Evolutionary conservation across 2,888 invertebrate species (phyloP).

Genomic region (Sinotaia quadrata): DNA sequence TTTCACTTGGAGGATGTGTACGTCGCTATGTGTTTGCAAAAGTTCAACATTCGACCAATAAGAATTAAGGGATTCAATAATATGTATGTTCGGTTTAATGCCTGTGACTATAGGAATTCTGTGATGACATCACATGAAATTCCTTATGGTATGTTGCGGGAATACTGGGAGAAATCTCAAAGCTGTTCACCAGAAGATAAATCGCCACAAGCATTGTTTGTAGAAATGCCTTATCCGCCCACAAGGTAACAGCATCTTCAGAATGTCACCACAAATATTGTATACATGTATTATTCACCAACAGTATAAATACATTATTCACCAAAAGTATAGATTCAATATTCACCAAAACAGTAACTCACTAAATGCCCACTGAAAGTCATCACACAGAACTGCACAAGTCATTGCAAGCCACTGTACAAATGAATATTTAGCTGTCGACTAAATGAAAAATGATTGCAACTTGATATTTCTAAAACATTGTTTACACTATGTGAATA

Average conservation of each 20-base stretch:
- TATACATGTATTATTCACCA: no score
- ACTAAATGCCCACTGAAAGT: no score
- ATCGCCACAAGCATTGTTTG: slow-evolving; percentile 34
- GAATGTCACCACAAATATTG: no score
- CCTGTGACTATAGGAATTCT: slow-evolving; percentile 46
- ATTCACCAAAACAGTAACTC: no score
- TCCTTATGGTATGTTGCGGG: slow-evolving; percentile 24
- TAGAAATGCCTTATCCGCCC: slow-evolving; percentile 32
- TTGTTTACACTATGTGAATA: no score
- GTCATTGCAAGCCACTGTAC: no score
- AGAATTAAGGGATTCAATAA: slow-evolving; percentile 50
- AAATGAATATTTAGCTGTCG: no score
- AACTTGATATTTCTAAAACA: no score
- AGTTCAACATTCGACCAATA: slow-evolving; percentile 41
- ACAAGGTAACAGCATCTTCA: slow-evolving; percentile 6
- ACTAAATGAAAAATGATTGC: no score
- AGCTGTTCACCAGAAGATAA: slow-evolving; percentile 33
- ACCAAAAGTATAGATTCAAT: no score
- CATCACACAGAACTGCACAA: no score
- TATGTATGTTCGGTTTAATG: slow-evolving; percentile 38
- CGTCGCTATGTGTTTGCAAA: slow-evolving; percentile 51
- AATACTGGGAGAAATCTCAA: slow-evolving; percentile 40
- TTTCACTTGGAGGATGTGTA: slow-evolving; percentile 63
- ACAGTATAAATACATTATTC: no score
- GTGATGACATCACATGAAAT: slow-evolving; percentile 53